These are phyloP conservation scores for Deroplatys truncata DNA, from an alignment of 2,888 invertebrate species.

Conservation along the genomic window DNA sequence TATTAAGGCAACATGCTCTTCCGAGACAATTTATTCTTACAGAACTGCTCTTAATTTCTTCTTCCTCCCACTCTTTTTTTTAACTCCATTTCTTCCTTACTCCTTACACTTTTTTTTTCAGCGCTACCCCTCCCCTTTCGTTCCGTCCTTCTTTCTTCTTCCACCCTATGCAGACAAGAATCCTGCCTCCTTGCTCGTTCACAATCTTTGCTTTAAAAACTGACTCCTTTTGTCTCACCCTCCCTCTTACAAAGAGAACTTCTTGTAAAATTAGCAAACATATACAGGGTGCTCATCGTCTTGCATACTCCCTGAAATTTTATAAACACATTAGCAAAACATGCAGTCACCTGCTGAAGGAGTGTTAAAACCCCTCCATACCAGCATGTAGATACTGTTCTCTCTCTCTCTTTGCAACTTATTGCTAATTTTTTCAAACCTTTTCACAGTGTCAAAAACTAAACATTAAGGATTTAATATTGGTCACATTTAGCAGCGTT, in stretches of 20 bases:
- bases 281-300: neutral
- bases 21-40: conserved; percentile 39
- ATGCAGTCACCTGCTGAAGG: too few species aligned
- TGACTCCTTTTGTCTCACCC: neutral
- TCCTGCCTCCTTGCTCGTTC: neutral
- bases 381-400: too few species aligned
- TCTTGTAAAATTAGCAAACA: neutral
- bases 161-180: neutral
- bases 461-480: too few species aligned
- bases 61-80: conserved; percentile 12
- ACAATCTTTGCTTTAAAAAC: neutral
- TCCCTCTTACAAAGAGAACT: neutral
- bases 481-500: too few species aligned
- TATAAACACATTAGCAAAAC: too few species aligned
- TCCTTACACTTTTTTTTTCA: neutral
- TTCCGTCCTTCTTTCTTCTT: neutral
- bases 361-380: too few species aligned
- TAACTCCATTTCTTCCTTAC: neutral
- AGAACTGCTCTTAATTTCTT: conserved; percentile 32
- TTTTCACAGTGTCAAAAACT: too few species aligned
- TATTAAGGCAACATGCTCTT: conserved; percentile 33
- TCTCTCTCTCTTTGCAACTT: too few species aligned
- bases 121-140: neutral
- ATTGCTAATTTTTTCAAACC: too few species aligned
- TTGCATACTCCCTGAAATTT: too few species aligned